These are phyloP conservation scores for Alcis repandata DNA, from an alignment of 2,888 invertebrate species.

Conservation along the genomic window DNA sequence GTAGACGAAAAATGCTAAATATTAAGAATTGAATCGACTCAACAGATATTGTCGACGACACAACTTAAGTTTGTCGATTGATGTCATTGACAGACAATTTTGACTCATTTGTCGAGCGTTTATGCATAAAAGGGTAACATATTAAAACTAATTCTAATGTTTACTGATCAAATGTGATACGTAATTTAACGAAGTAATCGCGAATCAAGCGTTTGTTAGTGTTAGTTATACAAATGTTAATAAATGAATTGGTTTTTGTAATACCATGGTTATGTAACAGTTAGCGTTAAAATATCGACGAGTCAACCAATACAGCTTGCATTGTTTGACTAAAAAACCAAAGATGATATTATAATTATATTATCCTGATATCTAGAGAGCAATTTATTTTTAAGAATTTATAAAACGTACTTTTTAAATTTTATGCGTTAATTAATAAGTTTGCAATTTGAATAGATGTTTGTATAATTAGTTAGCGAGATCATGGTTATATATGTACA, in stretches of 20 bases:
- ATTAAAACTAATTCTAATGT: no score
- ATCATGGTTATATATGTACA: conserved; percentile 44
- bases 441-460: conserved; percentile 33
- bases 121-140: no score
- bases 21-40: no score
- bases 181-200: conserved; percentile 6
- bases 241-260: conserved; percentile 3
- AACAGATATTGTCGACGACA: no score
- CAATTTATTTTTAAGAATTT: conserved; percentile 60
- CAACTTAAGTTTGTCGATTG: neutral
- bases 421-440: conserved; percentile 40
- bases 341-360: conserved; percentile 78
- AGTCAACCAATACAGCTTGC: conserved; percentile 55
- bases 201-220: neutral
- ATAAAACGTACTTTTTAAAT: conserved; percentile 49
- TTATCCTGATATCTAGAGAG: conserved; percentile 55
- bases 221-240: neutral
- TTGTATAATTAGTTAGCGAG: conserved; percentile 32
- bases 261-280: conserved; percentile 17
- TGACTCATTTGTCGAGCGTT: no score
- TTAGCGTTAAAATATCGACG: conserved; percentile 26
- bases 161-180: neutral
- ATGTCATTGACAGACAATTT: no score
- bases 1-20: no score
- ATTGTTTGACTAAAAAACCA: conserved; percentile 71